phyloP scores from a whole-genome alignment of 2,113 vertebrate genomes.

The Colistium nudipinnis region DNA sequence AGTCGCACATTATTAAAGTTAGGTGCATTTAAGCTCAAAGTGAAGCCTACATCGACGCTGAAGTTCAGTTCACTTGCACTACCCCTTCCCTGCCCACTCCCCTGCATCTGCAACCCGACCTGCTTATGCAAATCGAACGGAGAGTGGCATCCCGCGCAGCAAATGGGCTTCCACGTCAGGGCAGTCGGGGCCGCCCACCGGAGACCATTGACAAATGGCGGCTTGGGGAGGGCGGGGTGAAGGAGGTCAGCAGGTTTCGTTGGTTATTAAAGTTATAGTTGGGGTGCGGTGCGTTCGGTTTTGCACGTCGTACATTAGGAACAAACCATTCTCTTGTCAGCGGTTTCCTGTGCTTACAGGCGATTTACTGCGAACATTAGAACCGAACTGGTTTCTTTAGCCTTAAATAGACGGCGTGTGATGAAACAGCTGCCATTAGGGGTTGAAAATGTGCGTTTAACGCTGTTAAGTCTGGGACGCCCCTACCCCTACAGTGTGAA shows the following conservation, averaged over 20 bases:
- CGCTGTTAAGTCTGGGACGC: not conserved
- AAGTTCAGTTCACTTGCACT: slow-evolving; percentile 83
- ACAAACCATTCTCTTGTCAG: slow-evolving; percentile 81
- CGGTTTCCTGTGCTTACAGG: slow-evolving; percentile 26
- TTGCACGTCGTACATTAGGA: slow-evolving; percentile 93
- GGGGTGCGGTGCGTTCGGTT: slow-evolving; percentile 92
- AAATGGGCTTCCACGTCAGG: slow-evolving; percentile 22
- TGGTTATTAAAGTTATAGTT: slow-evolving; percentile 75
- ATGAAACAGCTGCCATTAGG: not conserved
- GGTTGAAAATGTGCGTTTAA: not conserved
- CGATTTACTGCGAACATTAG: not conserved
- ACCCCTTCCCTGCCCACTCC: slow-evolving; percentile 78
- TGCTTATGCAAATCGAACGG: slow-evolving; percentile 77
- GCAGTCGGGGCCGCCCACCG: slow-evolving; percentile 6
- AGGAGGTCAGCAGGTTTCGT: slow-evolving; percentile 29
- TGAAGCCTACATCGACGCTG: slow-evolving; percentile 60
- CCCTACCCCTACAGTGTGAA: slow-evolving; percentile 65
- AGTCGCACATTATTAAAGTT: slow-evolving; percentile 60
- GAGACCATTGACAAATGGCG: slow-evolving; percentile 42
- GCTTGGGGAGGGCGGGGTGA: not conserved
- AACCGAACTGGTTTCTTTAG: not conserved
- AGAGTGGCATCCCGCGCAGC: not conserved
- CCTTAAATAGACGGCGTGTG: not conserved
- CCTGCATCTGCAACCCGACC: slow-evolving; percentile 81
- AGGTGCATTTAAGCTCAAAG: slow-evolving; percentile 60